Base-by-base conservation (phyloP, 2,888 invertebrate genomes). In the Drosophila sordidula region DNA sequence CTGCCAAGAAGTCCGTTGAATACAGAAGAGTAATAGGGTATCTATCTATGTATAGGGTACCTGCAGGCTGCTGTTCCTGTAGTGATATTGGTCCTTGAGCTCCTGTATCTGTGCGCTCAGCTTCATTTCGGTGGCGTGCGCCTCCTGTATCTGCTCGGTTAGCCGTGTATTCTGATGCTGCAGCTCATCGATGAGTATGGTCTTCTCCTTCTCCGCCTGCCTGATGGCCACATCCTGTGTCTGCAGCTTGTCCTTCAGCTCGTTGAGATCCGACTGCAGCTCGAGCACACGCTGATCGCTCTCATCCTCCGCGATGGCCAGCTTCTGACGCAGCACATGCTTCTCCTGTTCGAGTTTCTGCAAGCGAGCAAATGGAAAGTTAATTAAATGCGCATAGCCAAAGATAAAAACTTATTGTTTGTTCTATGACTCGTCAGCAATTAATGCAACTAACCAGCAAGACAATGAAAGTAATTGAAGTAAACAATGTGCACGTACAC, bases 341-440 rank as follows among this genome's bases (percentile, higher is more conserved):
- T 98, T 96, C 93, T 98, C 98, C 93, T 98, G 98, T 93, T 98
- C 98, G 92, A 98, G 94, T 90, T 95, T 95, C 98, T 98, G 94
- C 0, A 93, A 61, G 38, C 8, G 51, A 59, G 34, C 26, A 78
- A 71, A 56, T 64, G 77, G 75, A 80, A 80, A 80, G 80, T 66
- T 75, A 62, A 75, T 69, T 65, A 69, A 75, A 66, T 68, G 66
- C 59, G 52, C 46, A 54, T 42, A 59, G 32, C 44, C 11, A 32
- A 25, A 46, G 1, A 58, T n/a, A 29, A 11, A 26, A 63, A 29
- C 44, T 47, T 58, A 69, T 87, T 73, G 59, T 75, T 75, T 71
- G 80, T 84, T 84, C 84, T 85, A 78, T 78, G 79, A 70, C 65
- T 68, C 65, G 52, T 58, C 73, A 67, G 51, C 78, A 75, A 73